phyloP scores from a whole-genome alignment of 2,797 vertebrate genomes.

The Rhincodon typus region DNA sequence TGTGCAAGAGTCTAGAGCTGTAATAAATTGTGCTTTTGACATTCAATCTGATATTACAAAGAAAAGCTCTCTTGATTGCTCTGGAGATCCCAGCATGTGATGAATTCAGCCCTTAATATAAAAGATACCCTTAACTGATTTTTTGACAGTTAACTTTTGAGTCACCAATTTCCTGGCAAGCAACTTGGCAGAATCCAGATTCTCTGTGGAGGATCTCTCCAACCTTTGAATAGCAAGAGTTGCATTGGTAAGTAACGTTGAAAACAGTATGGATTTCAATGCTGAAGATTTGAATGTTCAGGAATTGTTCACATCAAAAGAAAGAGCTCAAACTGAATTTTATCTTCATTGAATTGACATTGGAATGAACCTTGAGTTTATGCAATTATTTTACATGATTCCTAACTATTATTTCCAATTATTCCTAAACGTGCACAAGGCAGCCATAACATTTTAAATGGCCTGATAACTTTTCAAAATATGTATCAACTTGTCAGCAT shows the following conservation, averaged over 20 bases:
- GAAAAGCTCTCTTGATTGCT: background rate
- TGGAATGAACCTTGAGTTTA: background rate
- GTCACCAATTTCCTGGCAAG: background rate
- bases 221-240: background rate
- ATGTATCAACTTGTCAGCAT: constrained; percentile 13
- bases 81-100: background rate
- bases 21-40: background rate
- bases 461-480: background rate
- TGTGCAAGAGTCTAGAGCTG: background rate
- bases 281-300: background rate
- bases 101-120: background rate
- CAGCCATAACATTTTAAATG: background rate
- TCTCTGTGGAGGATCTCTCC: background rate
- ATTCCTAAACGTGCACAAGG: background rate
- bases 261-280: background rate
- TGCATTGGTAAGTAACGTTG: background rate
- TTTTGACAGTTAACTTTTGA: background rate
- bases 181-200: background rate
- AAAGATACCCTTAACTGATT: background rate
- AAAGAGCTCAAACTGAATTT: background rate
- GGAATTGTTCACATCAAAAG: background rate
- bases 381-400: background rate
- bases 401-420: background rate
- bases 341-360: background rate
- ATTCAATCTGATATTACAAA: background rate